These are phyloP conservation scores for Cinara cedri DNA, from an alignment of 2,888 invertebrate species.

Conservation along the genomic window DNA sequence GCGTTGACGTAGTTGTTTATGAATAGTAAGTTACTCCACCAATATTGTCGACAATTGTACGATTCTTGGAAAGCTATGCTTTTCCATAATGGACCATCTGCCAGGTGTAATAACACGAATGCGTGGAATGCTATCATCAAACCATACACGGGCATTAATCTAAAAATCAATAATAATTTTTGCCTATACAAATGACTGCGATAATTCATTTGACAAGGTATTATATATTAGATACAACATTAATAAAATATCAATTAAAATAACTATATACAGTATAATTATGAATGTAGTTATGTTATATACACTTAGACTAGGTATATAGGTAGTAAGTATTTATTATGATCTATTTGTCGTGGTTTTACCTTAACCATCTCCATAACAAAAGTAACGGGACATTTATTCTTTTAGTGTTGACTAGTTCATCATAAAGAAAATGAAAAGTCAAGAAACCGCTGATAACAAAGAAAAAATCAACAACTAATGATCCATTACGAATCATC, in stretches of 20 bases:
- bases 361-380: conserved; percentile 46
- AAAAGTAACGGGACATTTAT: conserved; percentile 40
- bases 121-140: conserved; percentile 42
- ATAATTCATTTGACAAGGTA: no score
- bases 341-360: neutral
- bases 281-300: no score
- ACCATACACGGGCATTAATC: conserved; percentile 46
- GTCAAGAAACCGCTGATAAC: conserved; percentile 42
- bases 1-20: conserved; percentile 39
- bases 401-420: conserved; percentile 41
- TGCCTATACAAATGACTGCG: no score
- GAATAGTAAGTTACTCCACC: conserved; percentile 49
- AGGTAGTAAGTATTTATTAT: neutral
- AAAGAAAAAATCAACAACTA: conserved; percentile 43
- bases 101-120: conserved; percentile 33
- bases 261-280: no score
- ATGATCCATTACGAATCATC: conserved; percentile 39
- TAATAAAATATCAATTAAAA: no score
- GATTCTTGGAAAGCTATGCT: conserved; percentile 35
- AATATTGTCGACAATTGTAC: conserved; percentile 34
- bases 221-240: no score
- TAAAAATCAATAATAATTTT: neutral
- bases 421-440: conserved; percentile 50
- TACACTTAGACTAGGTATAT: no score
- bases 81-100: conserved; percentile 46